These are phyloP conservation scores for Leptopterna dolabrata DNA, from an alignment of 2,888 invertebrate species.

Conservation along the genomic window DNA sequence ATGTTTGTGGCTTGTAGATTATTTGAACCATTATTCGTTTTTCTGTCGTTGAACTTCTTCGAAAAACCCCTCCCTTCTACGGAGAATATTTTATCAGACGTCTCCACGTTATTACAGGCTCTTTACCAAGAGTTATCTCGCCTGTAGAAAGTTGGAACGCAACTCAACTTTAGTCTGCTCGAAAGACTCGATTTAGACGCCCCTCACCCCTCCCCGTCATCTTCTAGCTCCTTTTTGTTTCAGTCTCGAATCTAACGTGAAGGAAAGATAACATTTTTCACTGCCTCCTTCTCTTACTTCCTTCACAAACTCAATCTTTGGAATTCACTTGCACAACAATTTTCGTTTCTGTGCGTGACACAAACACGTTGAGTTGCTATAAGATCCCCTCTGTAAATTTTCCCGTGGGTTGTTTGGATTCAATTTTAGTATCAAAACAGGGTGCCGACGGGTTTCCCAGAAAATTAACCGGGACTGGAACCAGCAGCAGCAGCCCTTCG, in stretches of 20 bases:
- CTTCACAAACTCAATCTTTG: not conserved
- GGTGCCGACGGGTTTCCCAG: not conserved
- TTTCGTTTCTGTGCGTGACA: not conserved
- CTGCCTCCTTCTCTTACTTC: not conserved
- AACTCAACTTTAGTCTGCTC: not conserved
- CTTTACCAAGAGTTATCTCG: not conserved
- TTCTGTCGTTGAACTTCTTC: not conserved
- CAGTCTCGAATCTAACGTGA: not conserved
- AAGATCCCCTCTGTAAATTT: not conserved
- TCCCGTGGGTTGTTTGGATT: not conserved
- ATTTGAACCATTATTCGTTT: not conserved
- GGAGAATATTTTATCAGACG: not conserved
- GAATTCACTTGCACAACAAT: not conserved
- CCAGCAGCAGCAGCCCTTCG: too few relatives aligned
- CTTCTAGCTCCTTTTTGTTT: not conserved
- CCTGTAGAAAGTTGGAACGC: not conserved
- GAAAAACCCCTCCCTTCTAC: not conserved
- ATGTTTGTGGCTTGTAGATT: too few relatives aligned
- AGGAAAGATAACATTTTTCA: constrained; percentile 1
- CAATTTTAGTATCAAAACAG: not conserved
- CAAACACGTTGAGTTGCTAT: not conserved
- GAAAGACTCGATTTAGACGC: not conserved
- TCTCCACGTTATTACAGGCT: not conserved
- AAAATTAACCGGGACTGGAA: not conserved
- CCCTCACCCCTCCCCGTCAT: not conserved